Evolutionary conservation across 1,140 invertebrate genomes (phyloP).

Genomic region (Drosophila watanabei): DNA sequence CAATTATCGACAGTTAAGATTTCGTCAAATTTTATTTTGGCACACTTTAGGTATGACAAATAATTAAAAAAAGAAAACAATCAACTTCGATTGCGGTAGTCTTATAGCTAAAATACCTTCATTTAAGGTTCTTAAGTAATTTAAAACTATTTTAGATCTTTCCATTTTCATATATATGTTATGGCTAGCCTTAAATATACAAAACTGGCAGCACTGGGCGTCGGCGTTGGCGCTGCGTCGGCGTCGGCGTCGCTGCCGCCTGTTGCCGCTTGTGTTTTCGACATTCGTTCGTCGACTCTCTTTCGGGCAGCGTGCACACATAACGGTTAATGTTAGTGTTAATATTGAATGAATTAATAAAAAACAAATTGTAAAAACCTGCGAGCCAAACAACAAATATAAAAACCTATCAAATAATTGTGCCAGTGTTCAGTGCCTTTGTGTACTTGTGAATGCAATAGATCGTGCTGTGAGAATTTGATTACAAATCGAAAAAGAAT

Average conservation of each 20-base stretch:
- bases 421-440: background rate
- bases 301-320: constrained; percentile 59
- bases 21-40: too few species aligned
- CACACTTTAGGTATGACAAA: too few species aligned
- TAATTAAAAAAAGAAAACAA: too few species aligned
- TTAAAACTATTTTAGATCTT: background rate
- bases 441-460: constrained; percentile 52
- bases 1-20: too few species aligned
- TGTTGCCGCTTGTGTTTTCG: constrained; percentile 53
- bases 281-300: constrained; percentile 68
- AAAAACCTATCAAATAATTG: constrained; percentile 15
- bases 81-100: background rate
- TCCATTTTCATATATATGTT: background rate
- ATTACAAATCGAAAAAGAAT: constrained; percentile 4
- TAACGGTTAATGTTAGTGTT: constrained; percentile 49
- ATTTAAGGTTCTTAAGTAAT: background rate
- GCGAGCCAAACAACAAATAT: constrained; percentile 10
- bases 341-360: constrained; percentile 49
- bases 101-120: background rate
- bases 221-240: constrained; percentile 47
- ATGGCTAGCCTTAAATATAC: background rate
- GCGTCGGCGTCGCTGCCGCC: constrained; percentile 39
- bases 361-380: constrained; percentile 23
- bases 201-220: background rate
- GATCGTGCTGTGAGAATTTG: constrained; percentile 8